phyloP scores from a whole-genome alignment of 1,140 invertebrate genomes.

The Linepithema humile region DNA sequence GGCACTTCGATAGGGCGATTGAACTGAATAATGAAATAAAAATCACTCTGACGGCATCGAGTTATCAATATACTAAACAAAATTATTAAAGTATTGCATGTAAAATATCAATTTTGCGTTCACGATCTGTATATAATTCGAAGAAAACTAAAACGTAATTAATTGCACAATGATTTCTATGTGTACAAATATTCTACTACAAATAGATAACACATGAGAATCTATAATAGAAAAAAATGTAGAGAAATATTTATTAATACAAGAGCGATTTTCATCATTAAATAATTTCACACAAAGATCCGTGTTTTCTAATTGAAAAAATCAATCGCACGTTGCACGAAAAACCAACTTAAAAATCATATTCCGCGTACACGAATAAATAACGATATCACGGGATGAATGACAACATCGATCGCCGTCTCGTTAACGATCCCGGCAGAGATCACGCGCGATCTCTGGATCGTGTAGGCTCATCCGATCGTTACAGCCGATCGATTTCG shows the following conservation, averaged over 20 bases:
- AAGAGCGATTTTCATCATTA: background rate
- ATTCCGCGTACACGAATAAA: background rate
- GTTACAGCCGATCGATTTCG: slow-evolving; percentile 1
- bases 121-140: background rate
- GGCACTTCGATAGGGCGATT: background rate
- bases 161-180: background rate
- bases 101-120: background rate
- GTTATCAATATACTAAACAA: background rate
- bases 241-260: too few relatives aligned
- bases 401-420: slow-evolving; percentile 1
- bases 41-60: background rate
- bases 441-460: slow-evolving; percentile 16
- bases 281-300: background rate
- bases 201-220: too few relatives aligned
- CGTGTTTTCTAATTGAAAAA: background rate
- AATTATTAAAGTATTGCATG: background rate
- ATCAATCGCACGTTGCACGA: background rate
- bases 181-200: background rate
- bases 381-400: background rate
- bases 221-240: too few relatives aligned
- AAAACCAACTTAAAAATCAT: background rate
- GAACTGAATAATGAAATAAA: background rate
- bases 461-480: background rate
- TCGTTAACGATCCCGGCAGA: background rate
- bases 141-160: background rate